Percentiles rank a stretch among this genome's conserved stretches.
These are phyloP conservation scores for Chamaea fasciata DNA, from an alignment of 2,113 vertebrate genomes.

Conservation along the genomic window DNA sequence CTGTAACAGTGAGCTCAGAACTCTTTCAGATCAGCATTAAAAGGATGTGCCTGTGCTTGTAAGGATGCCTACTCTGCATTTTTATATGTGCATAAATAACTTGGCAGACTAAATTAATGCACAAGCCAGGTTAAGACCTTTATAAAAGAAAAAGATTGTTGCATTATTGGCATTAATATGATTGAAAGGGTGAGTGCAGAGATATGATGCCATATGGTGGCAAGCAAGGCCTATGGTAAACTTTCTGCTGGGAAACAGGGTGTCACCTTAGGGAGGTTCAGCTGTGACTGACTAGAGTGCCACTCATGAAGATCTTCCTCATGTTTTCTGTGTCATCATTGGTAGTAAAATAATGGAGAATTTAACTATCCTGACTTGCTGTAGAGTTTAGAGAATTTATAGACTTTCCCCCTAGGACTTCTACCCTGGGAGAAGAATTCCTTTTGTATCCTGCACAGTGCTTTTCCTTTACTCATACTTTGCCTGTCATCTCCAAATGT, in stretches of 20 bases:
- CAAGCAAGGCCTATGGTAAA: not conserved
- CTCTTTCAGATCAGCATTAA: not conserved
- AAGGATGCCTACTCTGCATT: constrained; percentile 16
- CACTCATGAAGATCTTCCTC: not conserved
- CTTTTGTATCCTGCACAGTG: not conserved
- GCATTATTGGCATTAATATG: constrained; percentile 32
- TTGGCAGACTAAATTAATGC: constrained; percentile 11
- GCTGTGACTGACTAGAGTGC: fast-evolving
- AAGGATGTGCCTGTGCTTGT: not conserved
- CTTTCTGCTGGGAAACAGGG: not conserved
- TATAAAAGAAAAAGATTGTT: constrained; percentile 27
- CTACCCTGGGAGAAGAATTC: not conserved
- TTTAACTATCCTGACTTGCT: not conserved
- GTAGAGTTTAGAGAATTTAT: not conserved
- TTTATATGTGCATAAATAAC: constrained; percentile 36
- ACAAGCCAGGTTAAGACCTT: constrained; percentile 21
- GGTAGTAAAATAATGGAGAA: not conserved
- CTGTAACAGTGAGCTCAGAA: not conserved
- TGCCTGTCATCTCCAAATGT: not conserved
- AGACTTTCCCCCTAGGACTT: not conserved
- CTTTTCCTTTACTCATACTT: not conserved
- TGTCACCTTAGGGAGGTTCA: not conserved
- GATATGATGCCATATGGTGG: not conserved
- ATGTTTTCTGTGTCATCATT: not conserved
- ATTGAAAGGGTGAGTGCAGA: constrained; percentile 12